Evolutionary conservation across 2,888 invertebrate species (phyloP), one percentile per base, ranked within the genome.

Genomic region (Hypsopygia costalis): DNA sequence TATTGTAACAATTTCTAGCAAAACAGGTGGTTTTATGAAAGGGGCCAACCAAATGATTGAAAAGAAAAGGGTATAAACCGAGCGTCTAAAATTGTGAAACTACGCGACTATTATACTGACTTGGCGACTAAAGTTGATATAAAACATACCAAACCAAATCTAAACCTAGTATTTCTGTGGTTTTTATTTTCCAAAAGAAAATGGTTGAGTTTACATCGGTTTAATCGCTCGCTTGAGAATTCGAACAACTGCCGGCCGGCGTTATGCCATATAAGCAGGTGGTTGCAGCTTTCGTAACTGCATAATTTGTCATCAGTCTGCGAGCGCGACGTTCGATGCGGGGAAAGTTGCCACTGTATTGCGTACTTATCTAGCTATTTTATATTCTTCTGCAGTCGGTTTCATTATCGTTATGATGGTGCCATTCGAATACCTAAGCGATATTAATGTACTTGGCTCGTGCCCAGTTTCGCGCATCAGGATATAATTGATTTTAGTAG

Each of bases 211-310:
- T 5, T 21, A 5, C 61, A 59, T 47, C 40, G 34, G 39, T 53
- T 33, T 39, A 41, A 41, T 49, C 45, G 46, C 49, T 42, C 1
- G 16, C 16, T 51, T 50, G 58, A 62, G 53, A 60, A 66, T 62
- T 55, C 54, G 60, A 52, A 64, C 71, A 60, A 66, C 64, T 63
- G 67, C 61, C 58, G 61, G 67, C 61, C 58, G 61, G 55, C 59
- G 59, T 62, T 67, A 61, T 55, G 58, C 80, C 79, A 66, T 76
- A 75, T 71, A 77, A 72, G 75, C 69, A 62, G 62, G 65, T 58
- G 62, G 60, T 43, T 68, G 73, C 76, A 82, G 77, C 86, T 87
- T 86, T 87, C 87, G 82, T 80, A 87, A 86, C 74, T 69, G 71
- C 81, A 72, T 67, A 68, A 74, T 68, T 62, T 55, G 77, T 72